Base-by-base conservation (phyloP, 2,113 vertebrate species). In the Corvus hawaiiensis region DNA sequence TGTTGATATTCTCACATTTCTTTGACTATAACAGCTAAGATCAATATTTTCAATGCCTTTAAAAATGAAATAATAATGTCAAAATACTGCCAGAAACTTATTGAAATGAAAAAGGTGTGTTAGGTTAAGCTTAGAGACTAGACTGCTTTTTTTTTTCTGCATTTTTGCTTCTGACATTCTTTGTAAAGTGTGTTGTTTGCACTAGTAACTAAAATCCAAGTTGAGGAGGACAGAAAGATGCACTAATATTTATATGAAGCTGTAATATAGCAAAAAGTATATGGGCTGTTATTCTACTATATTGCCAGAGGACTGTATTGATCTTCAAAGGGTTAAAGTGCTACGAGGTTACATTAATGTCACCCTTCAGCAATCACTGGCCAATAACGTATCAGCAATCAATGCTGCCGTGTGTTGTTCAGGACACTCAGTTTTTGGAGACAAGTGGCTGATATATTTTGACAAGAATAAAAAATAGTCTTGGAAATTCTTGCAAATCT, bases 321-420 rank as follows among this genome's bases (percentile, higher is more conserved):
- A 95, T 97, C 68, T 66, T 90, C 33, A 17, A 97, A 97, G 96
- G 93, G 92, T 97, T 97, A 98, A 98, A 96, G 80, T 92, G 81
- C 81, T 95, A 67, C 28, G 22, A 54, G 84, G 58, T 92, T 93
- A 89, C 91, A 89, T 94, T 97, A 96, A 95, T 97, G 94, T 97
- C 92, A 94, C 94, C 95, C 89, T 94, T 94, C 91, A 93, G 84
- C 91, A 93, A 95, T 96, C 93, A 88, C 71, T 86, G 80, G 85
- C 94, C 95, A 97, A 95, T 97, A 97, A 97, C 16, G 9, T 83
- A 97, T 96, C 96, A 96, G 92, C 91, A 97, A 96, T 95, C 96
- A 96, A 92, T 96, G 94, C 75, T 94, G 80, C 91, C 71, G 87
- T 26, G 21, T 95, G 96, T 95, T 35, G 43, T 84, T 93, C 92